Conservation (phyloP, 64 coral and sea anemone genomes). For the Montipora foliosa region DNA sequence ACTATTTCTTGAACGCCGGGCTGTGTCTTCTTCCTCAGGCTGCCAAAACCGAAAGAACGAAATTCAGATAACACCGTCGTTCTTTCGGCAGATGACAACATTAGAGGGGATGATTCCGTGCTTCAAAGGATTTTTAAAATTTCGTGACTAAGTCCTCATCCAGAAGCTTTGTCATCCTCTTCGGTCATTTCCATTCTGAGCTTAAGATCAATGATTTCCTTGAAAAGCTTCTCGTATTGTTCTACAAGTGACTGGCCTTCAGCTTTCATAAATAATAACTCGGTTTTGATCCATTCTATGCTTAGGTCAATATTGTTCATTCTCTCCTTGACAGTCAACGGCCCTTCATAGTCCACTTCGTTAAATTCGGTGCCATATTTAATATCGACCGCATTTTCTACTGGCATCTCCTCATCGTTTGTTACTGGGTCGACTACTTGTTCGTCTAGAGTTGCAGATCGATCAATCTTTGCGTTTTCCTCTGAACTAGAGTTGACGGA, state of each 20-base stretch:
- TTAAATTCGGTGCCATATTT: neutral
- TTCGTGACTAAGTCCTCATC: neutral
- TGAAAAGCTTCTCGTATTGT: slow-evolving; percentile 40
- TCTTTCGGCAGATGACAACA: neutral
- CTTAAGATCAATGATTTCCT: slow-evolving; percentile 31
- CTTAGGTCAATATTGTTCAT: slow-evolving; percentile 35
- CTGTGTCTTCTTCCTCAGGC: too few species aligned
- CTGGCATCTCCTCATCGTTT: neutral
- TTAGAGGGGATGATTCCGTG: neutral
- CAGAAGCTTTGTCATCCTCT: neutral
- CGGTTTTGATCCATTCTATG: slow-evolving; percentile 28
- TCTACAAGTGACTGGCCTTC: neutral
- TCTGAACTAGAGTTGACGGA: neutral
- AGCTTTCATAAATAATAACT: slow-evolving; percentile 14
- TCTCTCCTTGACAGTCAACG: slow-evolving; percentile 29
- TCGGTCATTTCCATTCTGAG: slow-evolving; percentile 2
- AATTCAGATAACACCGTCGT: neutral
- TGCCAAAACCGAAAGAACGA: too few species aligned
- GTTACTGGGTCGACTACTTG: neutral
- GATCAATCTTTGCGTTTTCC: neutral
- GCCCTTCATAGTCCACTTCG: neutral
- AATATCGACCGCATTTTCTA: neutral
- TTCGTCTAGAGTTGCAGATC: neutral
- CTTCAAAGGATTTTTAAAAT: neutral
- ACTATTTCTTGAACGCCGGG: too few species aligned